phyloP scores from a whole-genome alignment of 2,797 vertebrate species.

The Odontamblyopus rebecca region DNA sequence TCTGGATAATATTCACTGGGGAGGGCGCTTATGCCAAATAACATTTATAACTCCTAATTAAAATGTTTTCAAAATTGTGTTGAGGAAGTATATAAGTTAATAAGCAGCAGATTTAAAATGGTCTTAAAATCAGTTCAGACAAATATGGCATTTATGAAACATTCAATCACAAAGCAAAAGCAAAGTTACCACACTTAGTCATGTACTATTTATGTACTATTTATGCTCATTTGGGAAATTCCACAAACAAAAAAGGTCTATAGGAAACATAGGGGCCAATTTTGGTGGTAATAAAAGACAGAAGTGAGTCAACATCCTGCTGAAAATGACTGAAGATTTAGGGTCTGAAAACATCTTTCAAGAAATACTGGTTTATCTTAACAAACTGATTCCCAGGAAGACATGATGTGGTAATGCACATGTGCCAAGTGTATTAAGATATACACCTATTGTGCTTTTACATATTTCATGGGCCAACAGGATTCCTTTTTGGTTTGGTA shows the following conservation, averaged over 20 bases:
- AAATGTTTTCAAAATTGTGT: too few relatives aligned
- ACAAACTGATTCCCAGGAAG: not conserved
- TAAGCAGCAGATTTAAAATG: not conserved
- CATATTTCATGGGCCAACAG: too few relatives aligned
- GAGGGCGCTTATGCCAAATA: not conserved
- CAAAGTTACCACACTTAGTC: slow-evolving; percentile 11
- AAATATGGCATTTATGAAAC: not conserved
- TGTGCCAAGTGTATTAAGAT: too few relatives aligned
- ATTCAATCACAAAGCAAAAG: not conserved
- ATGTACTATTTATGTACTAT: slow-evolving; percentile 29
- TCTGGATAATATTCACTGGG: not conserved
- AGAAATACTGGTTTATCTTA: not conserved
- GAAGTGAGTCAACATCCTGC: slow-evolving; percentile 28
- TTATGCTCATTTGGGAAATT: slow-evolving; percentile 33
- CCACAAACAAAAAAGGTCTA: not conserved
- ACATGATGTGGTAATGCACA: not conserved
- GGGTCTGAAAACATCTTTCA: not conserved
- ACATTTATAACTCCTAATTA: not conserved
- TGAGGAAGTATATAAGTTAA: too few relatives aligned
- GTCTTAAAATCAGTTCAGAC: not conserved
- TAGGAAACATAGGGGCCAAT: not conserved
- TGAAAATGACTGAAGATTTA: slow-evolving; percentile 1
- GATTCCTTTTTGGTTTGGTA: not conserved
- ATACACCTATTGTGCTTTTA: not conserved
- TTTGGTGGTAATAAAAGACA: slow-evolving; percentile 27